Conservation (phyloP, 2,113 vertebrate genomes). For the Bambusicola thoracicus region DNA sequence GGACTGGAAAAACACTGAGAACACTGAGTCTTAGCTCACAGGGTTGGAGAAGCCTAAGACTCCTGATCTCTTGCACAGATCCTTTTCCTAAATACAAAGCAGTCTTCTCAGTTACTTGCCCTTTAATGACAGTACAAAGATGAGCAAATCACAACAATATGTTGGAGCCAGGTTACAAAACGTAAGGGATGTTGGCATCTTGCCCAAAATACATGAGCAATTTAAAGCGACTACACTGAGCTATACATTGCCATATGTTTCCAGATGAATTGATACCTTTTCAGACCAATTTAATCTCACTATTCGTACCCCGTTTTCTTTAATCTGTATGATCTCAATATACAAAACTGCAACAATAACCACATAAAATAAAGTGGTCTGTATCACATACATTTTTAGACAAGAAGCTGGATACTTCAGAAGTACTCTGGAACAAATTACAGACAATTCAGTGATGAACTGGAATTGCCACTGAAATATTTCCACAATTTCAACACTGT, state of each 20-base stretch:
- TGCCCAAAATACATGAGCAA: neutral
- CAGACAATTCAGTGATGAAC: neutral
- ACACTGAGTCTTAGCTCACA: neutral
- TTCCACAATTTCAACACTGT: neutral
- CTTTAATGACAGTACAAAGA: neutral
- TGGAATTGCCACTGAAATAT: neutral
- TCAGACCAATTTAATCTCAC: neutral
- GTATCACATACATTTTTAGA: neutral
- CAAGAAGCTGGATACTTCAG: neutral
- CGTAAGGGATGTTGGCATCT: neutral
- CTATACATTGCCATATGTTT: neutral
- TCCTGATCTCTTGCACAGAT: fast-evolving
- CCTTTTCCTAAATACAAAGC: neutral
- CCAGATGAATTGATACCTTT: neutral
- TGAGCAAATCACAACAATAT: neutral
- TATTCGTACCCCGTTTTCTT: neutral
- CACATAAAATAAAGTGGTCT: neutral
- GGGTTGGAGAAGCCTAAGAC: neutral
- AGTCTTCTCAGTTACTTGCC: neutral
- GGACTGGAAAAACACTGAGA: neutral
- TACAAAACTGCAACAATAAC: neutral
- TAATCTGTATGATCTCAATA: neutral
- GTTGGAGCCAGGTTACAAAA: neutral
- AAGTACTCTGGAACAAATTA: neutral
- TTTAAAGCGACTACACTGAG: neutral